A percentile compares a stretch with the other conserved stretches of the same genome.
Evolutionary conservation across 2,797 vertebrate species (phyloP).

Genomic region (Melanitta fusca): DNA sequence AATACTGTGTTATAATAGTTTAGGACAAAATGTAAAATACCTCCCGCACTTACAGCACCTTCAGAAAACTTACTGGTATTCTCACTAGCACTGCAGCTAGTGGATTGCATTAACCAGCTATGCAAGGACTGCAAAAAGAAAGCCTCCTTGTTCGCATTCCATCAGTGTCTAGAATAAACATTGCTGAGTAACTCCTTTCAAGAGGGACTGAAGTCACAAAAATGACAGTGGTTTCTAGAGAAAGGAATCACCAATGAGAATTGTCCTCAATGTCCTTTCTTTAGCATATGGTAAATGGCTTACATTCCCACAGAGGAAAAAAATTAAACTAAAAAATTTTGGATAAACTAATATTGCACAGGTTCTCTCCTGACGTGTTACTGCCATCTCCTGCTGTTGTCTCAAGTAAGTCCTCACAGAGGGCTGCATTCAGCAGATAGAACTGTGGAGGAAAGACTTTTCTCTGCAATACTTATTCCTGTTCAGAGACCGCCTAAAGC

Average conservation of each 20-base stretch:
- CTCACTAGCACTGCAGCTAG: not conserved
- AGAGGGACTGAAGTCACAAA: not conserved
- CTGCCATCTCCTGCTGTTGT: not conserved
- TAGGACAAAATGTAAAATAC: not conserved
- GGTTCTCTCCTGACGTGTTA: not conserved
- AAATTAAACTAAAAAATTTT: not conserved
- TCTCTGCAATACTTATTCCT: not conserved
- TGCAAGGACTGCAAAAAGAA: not conserved
- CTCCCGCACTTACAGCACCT: not conserved
- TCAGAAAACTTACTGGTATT: not conserved
- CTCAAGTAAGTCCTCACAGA: not conserved
- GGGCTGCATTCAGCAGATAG: not conserved
- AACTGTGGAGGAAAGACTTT: not conserved
- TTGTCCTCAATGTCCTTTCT: not conserved
- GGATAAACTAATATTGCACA: not conserved
- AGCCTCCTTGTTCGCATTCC: not conserved
- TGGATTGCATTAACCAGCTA: not conserved
- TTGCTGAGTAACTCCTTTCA: not conserved
- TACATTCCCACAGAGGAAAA: not conserved
- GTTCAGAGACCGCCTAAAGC: not conserved
- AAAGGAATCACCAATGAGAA: not conserved
- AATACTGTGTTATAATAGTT: not conserved
- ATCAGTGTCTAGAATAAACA: not conserved
- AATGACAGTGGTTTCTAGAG: not conserved
- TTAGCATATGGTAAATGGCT: not conserved